Evolutionary conservation across 2,113 vertebrate species (phyloP), one percentile per base, ranked within the genome.

Genomic region (Lynx canadensis): DNA sequence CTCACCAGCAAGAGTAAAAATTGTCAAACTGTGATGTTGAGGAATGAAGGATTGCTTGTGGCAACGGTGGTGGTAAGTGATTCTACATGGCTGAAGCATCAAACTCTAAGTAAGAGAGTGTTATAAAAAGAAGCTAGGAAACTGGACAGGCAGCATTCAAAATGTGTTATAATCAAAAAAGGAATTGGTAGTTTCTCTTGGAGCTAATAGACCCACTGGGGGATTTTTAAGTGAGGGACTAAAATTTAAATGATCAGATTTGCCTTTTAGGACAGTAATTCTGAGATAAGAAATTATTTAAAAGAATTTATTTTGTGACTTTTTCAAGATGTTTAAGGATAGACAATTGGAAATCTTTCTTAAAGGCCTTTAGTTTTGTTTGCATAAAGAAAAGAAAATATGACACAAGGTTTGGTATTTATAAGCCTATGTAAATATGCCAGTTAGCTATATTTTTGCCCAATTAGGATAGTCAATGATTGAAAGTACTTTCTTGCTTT

Each of bases 161-260:
- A 71, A 86, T 91, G 38, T 79, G 38, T 73, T 68, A 73, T 68
- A 31, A 45, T 87, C 83, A 91, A 93, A 25, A 68, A 73, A 93
- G 10, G 31, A 81, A 66, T 73, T 94, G 41, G 52, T 95, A 82
- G 50, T 95, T 93, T 79, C 15, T 74, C n/a, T 71, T 92, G 25
- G 23, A 81, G 4, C 3, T 81, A 4, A 45, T 78, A 66, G 81
- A 76, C 18, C 13, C 50, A 65, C 5, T 74, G 57, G 57, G 89
- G 60, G 48, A 33, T 78, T 92, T 97, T 89, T 80, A 55, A 81
- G 18, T 63, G 38, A 81, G 60, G 2, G 5, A 36, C 36, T 48
- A 36, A 63, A 83, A 29, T 89, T 80, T 23, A 91, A 80, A n/a
- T 92, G 41, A 82, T 94, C 27, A 66, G 29, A 83, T 15, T 73